Percentiles rank a stretch among this genome's conserved stretches.
phyloP scores from a whole-genome alignment of 2,797 vertebrate species.

The Chromis chromis region DNA sequence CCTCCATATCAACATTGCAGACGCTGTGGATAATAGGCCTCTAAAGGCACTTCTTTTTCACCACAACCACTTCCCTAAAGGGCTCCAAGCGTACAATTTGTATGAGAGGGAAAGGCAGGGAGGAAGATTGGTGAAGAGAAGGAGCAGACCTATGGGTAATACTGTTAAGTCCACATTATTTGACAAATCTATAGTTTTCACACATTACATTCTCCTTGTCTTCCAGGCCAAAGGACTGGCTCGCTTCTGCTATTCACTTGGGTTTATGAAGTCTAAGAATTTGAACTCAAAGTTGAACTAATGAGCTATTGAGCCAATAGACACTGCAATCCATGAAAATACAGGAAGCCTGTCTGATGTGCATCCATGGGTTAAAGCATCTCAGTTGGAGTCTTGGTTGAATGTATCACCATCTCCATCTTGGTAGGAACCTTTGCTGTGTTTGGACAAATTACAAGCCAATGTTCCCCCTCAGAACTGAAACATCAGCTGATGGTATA shows the following conservation, averaged over 20 bases:
- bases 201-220: neutral
- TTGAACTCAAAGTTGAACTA: neutral
- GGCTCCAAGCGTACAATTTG: constrained; percentile 46
- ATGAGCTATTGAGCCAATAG: neutral
- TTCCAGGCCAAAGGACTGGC: neutral
- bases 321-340: neutral
- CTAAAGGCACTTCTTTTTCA: constrained; percentile 67
- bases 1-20: constrained; percentile 70
- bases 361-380: neutral
- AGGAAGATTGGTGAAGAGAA: constrained; percentile 17
- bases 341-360: neutral
- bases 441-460: neutral
- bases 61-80: constrained; percentile 58
- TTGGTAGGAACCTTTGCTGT: neutral
- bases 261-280: neutral
- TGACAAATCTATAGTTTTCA: constrained; percentile 16
- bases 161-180: constrained; percentile 17
- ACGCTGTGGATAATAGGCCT: constrained; percentile 72
- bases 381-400: neutral
- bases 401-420: neutral
- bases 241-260: neutral
- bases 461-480: too few relatives aligned
- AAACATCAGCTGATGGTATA: too few relatives aligned
- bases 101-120: constrained; percentile 23
- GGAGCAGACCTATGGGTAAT: constrained; percentile 20